These are phyloP conservation scores for Drosophila insularis DNA, from an alignment of 1,140 invertebrate species.

Conservation along the genomic window DNA sequence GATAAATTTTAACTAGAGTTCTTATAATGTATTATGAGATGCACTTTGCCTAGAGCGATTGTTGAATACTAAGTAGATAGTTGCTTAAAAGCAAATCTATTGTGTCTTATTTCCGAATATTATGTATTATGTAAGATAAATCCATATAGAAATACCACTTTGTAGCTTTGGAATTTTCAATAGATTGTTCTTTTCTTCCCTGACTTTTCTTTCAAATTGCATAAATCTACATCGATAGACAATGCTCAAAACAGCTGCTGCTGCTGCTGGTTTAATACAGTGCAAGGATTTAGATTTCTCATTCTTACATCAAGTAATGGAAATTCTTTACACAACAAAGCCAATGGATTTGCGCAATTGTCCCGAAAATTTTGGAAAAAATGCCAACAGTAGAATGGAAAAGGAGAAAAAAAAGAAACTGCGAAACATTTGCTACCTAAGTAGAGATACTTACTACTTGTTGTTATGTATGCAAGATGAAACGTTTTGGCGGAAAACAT, in stretches of 20 bases:
- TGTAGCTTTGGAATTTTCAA: neutral
- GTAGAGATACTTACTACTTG: neutral
- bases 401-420: neutral
- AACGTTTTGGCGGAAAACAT: neutral
- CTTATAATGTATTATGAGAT: too few species aligned
- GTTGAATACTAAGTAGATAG: too few species aligned
- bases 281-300: slow-evolving; percentile 27
- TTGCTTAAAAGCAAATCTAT: too few species aligned
- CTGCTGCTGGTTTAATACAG: neutral
- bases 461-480: too few species aligned
- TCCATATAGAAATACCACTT: slow-evolving; percentile 1
- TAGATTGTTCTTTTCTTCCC: slow-evolving; percentile 38
- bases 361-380: slow-evolving; percentile 10
- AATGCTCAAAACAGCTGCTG: slow-evolving; percentile 33
- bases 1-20: too few species aligned
- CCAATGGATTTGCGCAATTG: slow-evolving; percentile 60
- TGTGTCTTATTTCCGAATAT: too few species aligned
- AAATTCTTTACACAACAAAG: slow-evolving; percentile 40
- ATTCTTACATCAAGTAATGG: slow-evolving; percentile 30
- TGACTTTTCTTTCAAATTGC: slow-evolving; percentile 26
- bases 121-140: neutral
- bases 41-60: too few species aligned
- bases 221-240: slow-evolving; percentile 40
- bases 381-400: neutral
- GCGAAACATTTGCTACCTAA: neutral